Conservation (phyloP, 2,113 vertebrate genomes). For the Notarius quadriscutis region DNA sequence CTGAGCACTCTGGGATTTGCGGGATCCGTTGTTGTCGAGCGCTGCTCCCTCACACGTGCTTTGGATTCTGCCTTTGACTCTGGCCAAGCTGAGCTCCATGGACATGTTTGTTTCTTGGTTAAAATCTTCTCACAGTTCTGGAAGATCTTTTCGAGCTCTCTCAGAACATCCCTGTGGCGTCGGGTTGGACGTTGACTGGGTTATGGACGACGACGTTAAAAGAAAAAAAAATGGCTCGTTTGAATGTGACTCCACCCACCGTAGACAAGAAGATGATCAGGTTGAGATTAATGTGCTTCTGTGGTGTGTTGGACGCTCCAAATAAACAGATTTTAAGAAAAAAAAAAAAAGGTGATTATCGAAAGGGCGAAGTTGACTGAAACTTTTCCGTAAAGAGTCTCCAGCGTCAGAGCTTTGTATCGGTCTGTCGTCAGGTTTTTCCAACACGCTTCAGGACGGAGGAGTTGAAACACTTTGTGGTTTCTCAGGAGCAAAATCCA, state of each 20-base stretch:
- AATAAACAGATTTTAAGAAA: not conserved
- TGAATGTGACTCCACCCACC: not conserved
- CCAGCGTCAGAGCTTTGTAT: not conserved
- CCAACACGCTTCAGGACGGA: too few species aligned
- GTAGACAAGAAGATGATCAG: not conserved
- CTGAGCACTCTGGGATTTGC: slow-evolving; percentile 33
- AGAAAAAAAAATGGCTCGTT: not conserved
- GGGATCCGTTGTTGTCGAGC: slow-evolving; percentile 52
- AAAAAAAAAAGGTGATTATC: too few species aligned
- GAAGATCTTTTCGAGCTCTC: slow-evolving; percentile 23
- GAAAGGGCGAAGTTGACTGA: not conserved
- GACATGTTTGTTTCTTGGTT: slow-evolving; percentile 41
- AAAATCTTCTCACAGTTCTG: not conserved
- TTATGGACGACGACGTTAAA: not conserved
- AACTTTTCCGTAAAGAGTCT: not conserved
- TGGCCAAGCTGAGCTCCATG: slow-evolving; percentile 64
- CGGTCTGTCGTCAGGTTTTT: too few species aligned
- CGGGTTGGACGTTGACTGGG: not conserved
- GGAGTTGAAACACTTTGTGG: too few species aligned
- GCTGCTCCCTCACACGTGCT: slow-evolving; percentile 63
- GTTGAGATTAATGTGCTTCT: not conserved
- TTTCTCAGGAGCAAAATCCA: too few species aligned
- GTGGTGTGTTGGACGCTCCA: not conserved
- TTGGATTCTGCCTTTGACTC: slow-evolving; percentile 70
- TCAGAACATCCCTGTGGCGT: not conserved